These are phyloP conservation scores for Chlamydotis undulata DNA, from an alignment of 2,113 vertebrate genomes.

Conservation along the genomic window DNA sequence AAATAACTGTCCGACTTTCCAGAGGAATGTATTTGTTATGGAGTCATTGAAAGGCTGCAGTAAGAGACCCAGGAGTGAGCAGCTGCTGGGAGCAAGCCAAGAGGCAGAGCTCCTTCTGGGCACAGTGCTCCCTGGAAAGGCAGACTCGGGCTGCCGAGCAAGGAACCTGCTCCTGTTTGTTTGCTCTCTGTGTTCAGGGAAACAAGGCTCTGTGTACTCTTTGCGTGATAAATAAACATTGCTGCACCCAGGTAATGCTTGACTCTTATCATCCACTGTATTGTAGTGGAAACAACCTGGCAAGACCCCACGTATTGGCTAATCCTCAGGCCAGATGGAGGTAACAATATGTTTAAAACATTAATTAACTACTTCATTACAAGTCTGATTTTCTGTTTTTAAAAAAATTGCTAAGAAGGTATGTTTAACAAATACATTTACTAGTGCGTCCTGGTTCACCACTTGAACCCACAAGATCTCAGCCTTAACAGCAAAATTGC, in stretches of 20 bases:
- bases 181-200: conserved; percentile 31
- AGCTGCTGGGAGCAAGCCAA: neutral
- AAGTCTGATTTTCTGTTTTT: neutral
- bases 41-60: conserved; percentile 30
- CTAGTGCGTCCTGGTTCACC: neutral
- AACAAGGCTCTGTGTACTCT: neutral
- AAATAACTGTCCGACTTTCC: conserved; percentile 40
- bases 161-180: conserved; percentile 39
- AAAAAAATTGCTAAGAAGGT: neutral
- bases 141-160: neutral
- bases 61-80: neutral
- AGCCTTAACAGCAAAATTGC: neutral
- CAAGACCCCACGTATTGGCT: neutral
- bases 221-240: neutral
- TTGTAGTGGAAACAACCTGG: conserved; percentile 9
- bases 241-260: neutral
- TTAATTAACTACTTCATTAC: conserved; percentile 1
- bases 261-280: neutral
- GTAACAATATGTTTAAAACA: conserved; percentile 17
- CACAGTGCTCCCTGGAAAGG: neutral
- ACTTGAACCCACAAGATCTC: neutral
- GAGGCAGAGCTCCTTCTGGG: conserved; percentile 8
- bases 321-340: neutral
- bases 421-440: neutral
- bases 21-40: conserved; percentile 52